Base-by-base conservation (phyloP, 1,140 invertebrate species). In the Brachionus angularis region DNA sequence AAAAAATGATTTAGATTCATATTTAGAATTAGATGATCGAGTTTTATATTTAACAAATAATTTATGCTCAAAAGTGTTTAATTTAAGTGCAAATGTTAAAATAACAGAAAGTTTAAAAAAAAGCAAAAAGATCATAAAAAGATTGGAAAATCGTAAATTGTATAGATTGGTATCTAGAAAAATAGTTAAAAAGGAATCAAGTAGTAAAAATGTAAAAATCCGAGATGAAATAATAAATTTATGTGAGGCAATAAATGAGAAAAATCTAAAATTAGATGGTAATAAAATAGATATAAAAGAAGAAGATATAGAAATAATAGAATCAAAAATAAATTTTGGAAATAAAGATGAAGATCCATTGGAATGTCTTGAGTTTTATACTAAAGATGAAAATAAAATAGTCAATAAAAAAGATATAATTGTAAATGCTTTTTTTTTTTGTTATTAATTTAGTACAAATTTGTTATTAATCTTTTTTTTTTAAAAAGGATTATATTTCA, bases 1-100 rank as follows among this genome's bases (percentile, higher is more conserved):
- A 18, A 2, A 34, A 18, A 8, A 33, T 36, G n/a, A 34, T 31
- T 16, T 55, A 34, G 31, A 55, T 39, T 23, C 8, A 14, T 58
- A 58, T 58, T 25, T 58, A 33, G 27, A 39, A 39, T 29, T 58
- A 23, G 53, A 58, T 39, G 53, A 58, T 58, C 36, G 53, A 39
- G 39, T 58, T 8, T 3, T 58, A 3, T 58, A 36, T 14, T 23
- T 58, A n/a, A n/a, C n/a, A n/a, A n/a, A n/a, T n/a, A n/a, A n/a
- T n/a, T n/a, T n/a, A n/a, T 29, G n/a, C 53, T 7, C 23, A 18
- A 12, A 29, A 16, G 10, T 23, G 2, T 58, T 39, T 39, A 29
- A 39, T 36, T 58, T 58, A 39, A 18, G 36, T 12, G 25, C 21
- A 23, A 21, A 58, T 3, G 16, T 25, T 23, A 36, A 58, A 23